Evolutionary conservation across 2,797 vertebrate genomes (phyloP).

Genomic region (Scleropages formosus): DNA sequence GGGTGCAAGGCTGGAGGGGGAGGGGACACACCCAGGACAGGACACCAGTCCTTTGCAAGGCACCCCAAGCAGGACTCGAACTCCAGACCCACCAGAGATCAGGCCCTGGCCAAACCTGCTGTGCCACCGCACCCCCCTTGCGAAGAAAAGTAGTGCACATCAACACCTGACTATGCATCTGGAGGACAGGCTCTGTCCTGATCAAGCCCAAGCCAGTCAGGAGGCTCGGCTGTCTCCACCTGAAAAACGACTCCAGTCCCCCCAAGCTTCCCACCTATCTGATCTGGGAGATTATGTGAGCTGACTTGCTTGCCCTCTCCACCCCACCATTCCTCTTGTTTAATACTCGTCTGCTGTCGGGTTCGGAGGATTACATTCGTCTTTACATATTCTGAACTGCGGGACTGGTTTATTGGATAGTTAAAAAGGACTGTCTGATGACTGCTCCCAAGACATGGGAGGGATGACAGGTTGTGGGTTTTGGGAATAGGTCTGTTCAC

Average conservation of each 20-base stretch:
- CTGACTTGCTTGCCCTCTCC: conserved; percentile 42
- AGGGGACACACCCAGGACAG: no score
- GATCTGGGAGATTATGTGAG: conserved; percentile 21
- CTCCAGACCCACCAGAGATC: no score
- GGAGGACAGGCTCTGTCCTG: not conserved
- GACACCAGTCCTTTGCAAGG: no score
- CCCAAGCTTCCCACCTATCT: conserved; percentile 61
- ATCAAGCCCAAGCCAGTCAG: conserved; percentile 59
- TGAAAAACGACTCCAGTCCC: conserved; percentile 69
- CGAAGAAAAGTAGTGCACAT: conserved; percentile 3
- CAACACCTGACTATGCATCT: conserved; percentile 23
- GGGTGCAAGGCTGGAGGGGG: no score
- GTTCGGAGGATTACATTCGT: not conserved
- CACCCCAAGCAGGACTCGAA: no score
- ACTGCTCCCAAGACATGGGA: not conserved
- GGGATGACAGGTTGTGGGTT: not conserved
- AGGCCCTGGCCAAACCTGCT: no score
- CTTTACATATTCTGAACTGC: not conserved
- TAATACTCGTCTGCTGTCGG: conserved; percentile 45
- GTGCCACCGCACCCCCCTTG: no score
- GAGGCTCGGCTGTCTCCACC: conserved; percentile 74
- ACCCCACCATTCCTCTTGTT: conserved; percentile 30
- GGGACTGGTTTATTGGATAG: not conserved
- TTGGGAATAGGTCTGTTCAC: no score
- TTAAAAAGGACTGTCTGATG: not conserved